These are phyloP conservation scores for Tetragnatha versicolor DNA, from an alignment of 1,140 invertebrate species.

Conservation along the genomic window DNA sequence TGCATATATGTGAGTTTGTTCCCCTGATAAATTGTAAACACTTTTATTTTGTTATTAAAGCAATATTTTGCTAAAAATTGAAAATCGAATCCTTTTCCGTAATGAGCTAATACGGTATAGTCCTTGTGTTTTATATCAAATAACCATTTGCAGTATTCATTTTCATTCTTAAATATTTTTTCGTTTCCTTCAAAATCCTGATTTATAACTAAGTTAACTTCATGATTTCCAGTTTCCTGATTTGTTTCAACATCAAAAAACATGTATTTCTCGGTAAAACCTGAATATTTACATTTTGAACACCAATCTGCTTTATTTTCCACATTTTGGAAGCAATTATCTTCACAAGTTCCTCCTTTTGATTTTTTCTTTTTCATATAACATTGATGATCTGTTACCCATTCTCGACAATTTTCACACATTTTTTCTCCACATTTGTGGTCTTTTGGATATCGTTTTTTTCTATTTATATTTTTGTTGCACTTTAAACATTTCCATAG, in stretches of 20 bases:
- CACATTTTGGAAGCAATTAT: background rate
- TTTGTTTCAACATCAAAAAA: constrained; percentile 12
- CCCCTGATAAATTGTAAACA: constrained; percentile 27
- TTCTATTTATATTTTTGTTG: background rate
- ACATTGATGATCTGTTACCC: background rate
- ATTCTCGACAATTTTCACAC: background rate
- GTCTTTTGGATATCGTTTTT: background rate
- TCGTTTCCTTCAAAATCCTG: constrained; percentile 11
- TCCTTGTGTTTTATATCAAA: background rate
- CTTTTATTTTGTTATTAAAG: constrained; percentile 17
- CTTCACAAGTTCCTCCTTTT: background rate
- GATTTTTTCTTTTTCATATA: background rate
- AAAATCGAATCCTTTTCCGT: constrained; percentile 17
- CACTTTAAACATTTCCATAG: constrained; percentile 6
- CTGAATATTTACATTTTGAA: background rate
- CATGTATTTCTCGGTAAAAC: constrained; percentile 2
- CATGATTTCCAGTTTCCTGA: background rate
- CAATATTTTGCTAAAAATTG: constrained; percentile 33
- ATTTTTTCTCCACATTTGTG: background rate
- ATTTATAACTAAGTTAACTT: background rate
- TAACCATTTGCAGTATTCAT: constrained; percentile 4
- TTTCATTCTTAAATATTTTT: background rate
- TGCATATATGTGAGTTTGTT: background rate
- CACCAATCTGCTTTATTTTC: background rate
- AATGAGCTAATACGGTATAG: constrained; percentile 5